Percentiles rank a stretch among this genome's conserved stretches.
phyloP scores from a whole-genome alignment of 2,797 vertebrate genomes.

The Gymnoscopelus microlampas region DNA sequence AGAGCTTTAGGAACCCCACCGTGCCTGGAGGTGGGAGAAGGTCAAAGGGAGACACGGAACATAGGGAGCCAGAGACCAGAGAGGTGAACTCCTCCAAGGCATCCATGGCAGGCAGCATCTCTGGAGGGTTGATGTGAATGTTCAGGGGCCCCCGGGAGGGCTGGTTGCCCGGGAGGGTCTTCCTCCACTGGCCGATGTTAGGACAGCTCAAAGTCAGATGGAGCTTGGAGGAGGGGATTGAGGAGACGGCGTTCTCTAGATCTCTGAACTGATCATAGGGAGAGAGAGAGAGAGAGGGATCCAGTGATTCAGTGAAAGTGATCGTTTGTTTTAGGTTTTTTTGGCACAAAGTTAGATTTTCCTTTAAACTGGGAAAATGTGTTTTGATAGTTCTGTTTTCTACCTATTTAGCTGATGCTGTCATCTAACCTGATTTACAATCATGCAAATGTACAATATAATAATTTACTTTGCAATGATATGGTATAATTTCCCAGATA shows the following conservation, averaged over 20 bases:
- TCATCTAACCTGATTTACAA: too few species aligned
- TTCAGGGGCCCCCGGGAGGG: constrained; percentile 81
- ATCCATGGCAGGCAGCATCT: constrained; percentile 84
- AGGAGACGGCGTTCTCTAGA: constrained; percentile 58
- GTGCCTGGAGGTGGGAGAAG: constrained; percentile 92
- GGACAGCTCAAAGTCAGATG: constrained; percentile 89
- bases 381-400: too few species aligned
- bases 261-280: constrained; percentile 73
- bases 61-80: constrained; percentile 79
- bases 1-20: constrained; percentile 94
- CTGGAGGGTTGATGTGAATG: constrained; percentile 85
- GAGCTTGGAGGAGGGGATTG: constrained; percentile 62
- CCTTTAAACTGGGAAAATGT: too few species aligned
- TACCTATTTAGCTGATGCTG: too few species aligned
- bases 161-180: constrained; percentile 74
- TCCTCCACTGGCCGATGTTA: constrained; percentile 85
- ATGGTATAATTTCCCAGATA: too few species aligned
- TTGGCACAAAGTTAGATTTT: too few species aligned
- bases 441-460: too few species aligned
- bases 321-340: too few species aligned
- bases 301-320: background rate
- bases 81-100: constrained; percentile 90
- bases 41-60: constrained; percentile 88
- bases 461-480: too few species aligned
- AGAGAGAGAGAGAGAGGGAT: constrained; percentile 36